A percentile compares a stretch with the other conserved stretches of the same genome.
These are phyloP conservation scores for Zaprionus lineosus DNA, from an alignment of 2,888 invertebrate genomes.

Conservation along the genomic window DNA sequence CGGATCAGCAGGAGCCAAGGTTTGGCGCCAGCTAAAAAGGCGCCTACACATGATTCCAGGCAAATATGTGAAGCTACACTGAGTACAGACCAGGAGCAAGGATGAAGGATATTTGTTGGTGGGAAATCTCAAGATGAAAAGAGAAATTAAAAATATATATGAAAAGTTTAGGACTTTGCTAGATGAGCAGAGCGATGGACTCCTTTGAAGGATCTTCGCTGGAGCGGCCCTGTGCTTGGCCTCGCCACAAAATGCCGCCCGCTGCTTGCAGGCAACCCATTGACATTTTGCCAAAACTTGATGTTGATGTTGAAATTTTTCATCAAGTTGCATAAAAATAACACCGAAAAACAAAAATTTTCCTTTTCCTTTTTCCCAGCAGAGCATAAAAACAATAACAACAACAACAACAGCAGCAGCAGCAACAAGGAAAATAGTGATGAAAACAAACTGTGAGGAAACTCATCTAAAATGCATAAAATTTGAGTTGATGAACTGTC, in stretches of 20 bases:
- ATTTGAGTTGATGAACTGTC: constrained; percentile 80
- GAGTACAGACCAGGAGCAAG: no score
- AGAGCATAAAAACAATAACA: constrained; percentile 28
- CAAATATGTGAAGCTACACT: no score
- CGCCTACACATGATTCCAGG: no score
- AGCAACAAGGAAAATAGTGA: constrained; percentile 36
- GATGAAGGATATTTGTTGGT: no score
- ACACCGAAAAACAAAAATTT: constrained; percentile 64
- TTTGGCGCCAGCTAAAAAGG: constrained; percentile 16
- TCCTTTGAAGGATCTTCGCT: neutral
- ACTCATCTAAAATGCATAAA: constrained; percentile 81
- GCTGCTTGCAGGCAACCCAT: constrained; percentile 62
- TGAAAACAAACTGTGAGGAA: constrained; percentile 74
- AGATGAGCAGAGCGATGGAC: no score
- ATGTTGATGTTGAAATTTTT: constrained; percentile 79
- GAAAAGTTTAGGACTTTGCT: no score
- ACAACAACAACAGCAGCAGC: constrained; percentile 8
- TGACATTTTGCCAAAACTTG: constrained; percentile 76
- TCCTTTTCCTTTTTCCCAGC: constrained; percentile 22
- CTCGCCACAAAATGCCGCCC: constrained; percentile 52
- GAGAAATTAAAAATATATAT: no score
- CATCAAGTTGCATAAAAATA: constrained; percentile 79
- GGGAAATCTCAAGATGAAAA: no score
- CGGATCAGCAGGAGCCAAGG: constrained; percentile 13
- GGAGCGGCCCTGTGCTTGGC: constrained; percentile 39